These are phyloP conservation scores for Tolypeutes matacus DNA, from an alignment of 2,797 vertebrate genomes.

Conservation along the genomic window DNA sequence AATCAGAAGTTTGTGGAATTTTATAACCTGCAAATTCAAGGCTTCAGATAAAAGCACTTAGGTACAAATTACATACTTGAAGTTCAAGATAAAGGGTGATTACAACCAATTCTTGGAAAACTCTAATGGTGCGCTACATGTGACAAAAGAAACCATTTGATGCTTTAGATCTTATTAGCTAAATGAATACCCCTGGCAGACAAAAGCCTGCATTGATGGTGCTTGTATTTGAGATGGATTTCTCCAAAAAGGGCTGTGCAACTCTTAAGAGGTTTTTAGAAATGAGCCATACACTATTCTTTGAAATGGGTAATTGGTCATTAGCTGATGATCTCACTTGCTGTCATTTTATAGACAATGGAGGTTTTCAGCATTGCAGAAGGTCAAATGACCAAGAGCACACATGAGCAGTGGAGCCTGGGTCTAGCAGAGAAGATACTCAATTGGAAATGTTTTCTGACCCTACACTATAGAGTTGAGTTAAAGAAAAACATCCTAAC, in stretches of 20 bases:
- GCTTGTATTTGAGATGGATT: background rate
- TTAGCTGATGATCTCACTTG: constrained; percentile 21
- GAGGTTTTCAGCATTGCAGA: background rate
- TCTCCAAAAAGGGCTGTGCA: background rate
- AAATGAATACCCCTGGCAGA: background rate
- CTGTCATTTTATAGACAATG: background rate
- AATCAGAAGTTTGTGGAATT: background rate
- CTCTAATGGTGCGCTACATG: background rate
- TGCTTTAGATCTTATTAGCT: constrained; percentile 14
- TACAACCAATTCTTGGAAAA: constrained; percentile 36
- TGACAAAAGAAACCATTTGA: background rate
- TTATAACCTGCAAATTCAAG: background rate
- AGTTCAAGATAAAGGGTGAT: constrained; percentile 60
- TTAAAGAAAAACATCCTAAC: background rate
- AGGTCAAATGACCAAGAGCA: background rate
- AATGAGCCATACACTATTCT: background rate
- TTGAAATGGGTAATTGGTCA: constrained; percentile 58
- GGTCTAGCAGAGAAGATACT: background rate
- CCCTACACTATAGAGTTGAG: background rate
- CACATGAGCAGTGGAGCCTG: no score
- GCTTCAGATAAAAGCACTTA: constrained; percentile 56
- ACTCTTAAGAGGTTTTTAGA: constrained; percentile 49
- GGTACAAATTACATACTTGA: constrained; percentile 49
- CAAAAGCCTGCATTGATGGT: background rate
- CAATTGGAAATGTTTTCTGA: background rate